Evolutionary conservation across 2,888 invertebrate genomes (phyloP).

Genomic region (Tridacna gigas): DNA sequence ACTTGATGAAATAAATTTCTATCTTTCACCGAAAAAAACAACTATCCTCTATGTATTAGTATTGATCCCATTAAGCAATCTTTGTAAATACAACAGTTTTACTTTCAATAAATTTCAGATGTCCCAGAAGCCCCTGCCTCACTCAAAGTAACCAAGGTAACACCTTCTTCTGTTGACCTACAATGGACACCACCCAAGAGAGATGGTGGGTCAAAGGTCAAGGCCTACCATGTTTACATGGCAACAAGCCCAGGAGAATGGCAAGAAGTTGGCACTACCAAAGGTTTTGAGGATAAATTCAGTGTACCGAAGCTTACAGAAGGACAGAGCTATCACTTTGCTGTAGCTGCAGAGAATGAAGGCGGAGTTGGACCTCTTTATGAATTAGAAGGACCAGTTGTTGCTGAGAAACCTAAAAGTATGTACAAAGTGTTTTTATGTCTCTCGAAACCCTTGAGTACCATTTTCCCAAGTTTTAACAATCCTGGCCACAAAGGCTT

Average conservation of each 20-base stretch:
- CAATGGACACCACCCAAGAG: conserved; percentile 83
- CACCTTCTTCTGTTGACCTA: conserved; percentile 68
- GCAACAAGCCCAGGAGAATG: conserved; percentile 67
- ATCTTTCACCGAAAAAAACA: too few species aligned
- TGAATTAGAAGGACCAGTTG: conserved; percentile 71
- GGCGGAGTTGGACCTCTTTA: conserved; percentile 87
- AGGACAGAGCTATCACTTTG: conserved; percentile 89
- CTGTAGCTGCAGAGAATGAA: conserved; percentile 94
- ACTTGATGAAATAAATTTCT: too few species aligned
- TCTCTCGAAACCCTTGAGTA: too few species aligned
- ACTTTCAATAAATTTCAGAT: conserved; percentile 48
- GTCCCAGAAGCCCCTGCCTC: conserved; percentile 73
- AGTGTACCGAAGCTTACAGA: conserved; percentile 71
- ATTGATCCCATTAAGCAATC: too few species aligned
- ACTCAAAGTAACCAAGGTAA: conserved; percentile 69
- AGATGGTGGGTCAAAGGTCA: conserved; percentile 80
- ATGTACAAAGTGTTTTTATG: too few species aligned
- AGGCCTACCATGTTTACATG: conserved; percentile 71
- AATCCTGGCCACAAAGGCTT: too few species aligned
- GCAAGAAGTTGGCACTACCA: conserved; percentile 73
- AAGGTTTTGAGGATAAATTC: conserved; percentile 69
- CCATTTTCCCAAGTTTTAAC: too few species aligned
- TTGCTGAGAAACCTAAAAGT: conserved; percentile 74
- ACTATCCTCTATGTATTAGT: too few species aligned
- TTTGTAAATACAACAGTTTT: background rate